A percentile compares a stretch with the other conserved stretches of the same genome.
phyloP scores from a whole-genome alignment of 2,113 vertebrate species.

The Rhinogobius similis region DNA sequence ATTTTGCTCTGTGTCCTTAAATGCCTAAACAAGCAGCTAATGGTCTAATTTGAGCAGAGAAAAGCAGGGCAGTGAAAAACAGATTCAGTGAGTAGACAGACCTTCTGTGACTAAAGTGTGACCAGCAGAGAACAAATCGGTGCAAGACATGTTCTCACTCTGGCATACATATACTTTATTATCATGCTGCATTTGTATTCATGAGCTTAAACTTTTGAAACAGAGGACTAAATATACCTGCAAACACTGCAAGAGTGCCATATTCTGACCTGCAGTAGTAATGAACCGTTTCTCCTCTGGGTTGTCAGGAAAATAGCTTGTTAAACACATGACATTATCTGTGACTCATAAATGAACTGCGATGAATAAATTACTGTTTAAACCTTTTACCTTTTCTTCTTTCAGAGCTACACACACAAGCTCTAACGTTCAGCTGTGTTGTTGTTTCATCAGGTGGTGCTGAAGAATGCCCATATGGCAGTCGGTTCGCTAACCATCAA shows the following conservation, averaged over 20 bases:
- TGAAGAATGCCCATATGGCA: slow-evolving; percentile 97
- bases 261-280: slow-evolving; percentile 11
- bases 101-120: slow-evolving; percentile 16
- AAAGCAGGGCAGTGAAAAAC: slow-evolving; percentile 27
- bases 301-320: background rate
- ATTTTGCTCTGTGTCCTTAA: slow-evolving; percentile 23
- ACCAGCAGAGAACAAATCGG: slow-evolving; percentile 22
- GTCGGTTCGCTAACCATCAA: slow-evolving; percentile 98
- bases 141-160: slow-evolving; percentile 36
- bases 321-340: background rate
- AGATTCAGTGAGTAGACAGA: slow-evolving; percentile 22
- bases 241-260: slow-evolving; percentile 28
- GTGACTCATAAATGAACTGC: background rate
- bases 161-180: slow-evolving; percentile 47
- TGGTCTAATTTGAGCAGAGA: slow-evolving; percentile 37
- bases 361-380: background rate
- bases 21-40: slow-evolving; percentile 49
- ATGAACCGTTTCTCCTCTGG: slow-evolving; percentile 5
- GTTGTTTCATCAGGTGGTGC: slow-evolving; percentile 84
- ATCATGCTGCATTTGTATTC: slow-evolving; percentile 57
- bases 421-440: slow-evolving; percentile 6
- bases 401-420: slow-evolving; percentile 1
- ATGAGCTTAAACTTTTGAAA: slow-evolving; percentile 42
- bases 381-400: background rate
- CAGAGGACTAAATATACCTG: slow-evolving; percentile 68